Evolutionary conservation across 2,888 invertebrate species (phyloP).

Genomic region (Cepaea hortensis): DNA sequence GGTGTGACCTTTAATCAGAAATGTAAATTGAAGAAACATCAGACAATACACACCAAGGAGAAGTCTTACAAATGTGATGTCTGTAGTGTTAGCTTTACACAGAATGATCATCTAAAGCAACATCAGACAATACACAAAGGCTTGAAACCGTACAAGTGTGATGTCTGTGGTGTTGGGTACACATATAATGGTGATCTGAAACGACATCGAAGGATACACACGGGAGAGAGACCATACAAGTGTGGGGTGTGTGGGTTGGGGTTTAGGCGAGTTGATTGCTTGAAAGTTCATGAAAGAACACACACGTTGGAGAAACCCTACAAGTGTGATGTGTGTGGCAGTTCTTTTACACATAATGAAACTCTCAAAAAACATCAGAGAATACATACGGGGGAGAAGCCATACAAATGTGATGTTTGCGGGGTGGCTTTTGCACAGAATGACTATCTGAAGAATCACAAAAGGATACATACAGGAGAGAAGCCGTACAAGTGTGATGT

Average conservation of each 20-base stretch:
- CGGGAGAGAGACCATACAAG: not conserved
- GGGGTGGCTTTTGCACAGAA: not conserved
- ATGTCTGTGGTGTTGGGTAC: not conserved
- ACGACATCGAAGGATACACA: not conserved
- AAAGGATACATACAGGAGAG: constrained; percentile 8
- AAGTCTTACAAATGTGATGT: constrained; percentile 14
- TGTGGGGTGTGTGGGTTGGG: not conserved
- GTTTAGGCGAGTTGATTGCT: too few relatives aligned
- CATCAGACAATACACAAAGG: not conserved
- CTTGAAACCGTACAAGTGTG: not conserved
- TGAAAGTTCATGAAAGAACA: not conserved
- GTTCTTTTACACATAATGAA: too few relatives aligned
- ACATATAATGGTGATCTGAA: not conserved
- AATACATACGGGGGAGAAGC: constrained; percentile 21
- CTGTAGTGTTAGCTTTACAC: not conserved
- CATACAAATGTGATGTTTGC: constrained; percentile 13
- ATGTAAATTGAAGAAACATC: not conserved
- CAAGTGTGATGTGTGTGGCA: not conserved
- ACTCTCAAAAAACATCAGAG: not conserved
- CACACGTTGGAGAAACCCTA: not conserved
- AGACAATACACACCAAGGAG: constrained; percentile 11
- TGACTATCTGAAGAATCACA: not conserved
- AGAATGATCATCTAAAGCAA: not conserved
- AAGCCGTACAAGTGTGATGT: constrained; percentile 23
- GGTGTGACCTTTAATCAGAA: not conserved